Conservation (phyloP, 2,113 vertebrate species). For the Eubucco bourcierii region DNA sequence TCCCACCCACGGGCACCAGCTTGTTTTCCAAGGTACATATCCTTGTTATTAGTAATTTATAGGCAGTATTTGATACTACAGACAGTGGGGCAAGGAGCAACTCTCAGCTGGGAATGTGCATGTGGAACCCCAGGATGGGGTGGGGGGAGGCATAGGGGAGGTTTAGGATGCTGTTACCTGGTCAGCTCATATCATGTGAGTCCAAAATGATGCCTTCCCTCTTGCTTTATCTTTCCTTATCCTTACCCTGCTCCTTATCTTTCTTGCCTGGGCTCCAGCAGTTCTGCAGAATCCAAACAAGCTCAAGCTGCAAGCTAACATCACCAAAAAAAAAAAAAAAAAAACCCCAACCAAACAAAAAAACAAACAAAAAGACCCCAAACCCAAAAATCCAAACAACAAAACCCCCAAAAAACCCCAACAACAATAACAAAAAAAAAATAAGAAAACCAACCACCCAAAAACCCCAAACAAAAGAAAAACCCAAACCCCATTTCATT, state of each 20-base stretch:
- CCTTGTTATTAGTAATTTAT: conserved; percentile 1
- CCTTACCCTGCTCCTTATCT: not conserved
- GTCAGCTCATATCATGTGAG: fast-evolving
- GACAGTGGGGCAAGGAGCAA: not conserved
- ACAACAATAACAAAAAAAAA: not conserved
- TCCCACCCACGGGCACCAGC: not conserved
- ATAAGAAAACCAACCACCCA: too few relatives aligned
- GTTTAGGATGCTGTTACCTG: not conserved
- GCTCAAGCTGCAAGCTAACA: not conserved
- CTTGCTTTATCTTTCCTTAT: not conserved
- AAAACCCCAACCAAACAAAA: not conserved
- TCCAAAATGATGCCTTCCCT: not conserved
- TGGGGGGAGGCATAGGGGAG: not conserved
- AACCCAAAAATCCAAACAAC: too few relatives aligned
- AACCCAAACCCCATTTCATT: fast-evolving
- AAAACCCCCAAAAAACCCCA: too few relatives aligned
- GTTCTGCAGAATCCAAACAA: not conserved
- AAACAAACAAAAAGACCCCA: too few relatives aligned
- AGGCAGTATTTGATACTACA: not conserved
- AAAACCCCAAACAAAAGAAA: not conserved
- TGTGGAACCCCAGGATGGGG: not conserved
- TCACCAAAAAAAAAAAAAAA: not conserved
- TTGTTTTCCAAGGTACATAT: not conserved
- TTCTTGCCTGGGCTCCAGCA: not conserved
- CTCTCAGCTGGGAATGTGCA: not conserved